phyloP scores from a whole-genome alignment of 2,113 vertebrate genomes.

The Marmota flaviventris region DNA sequence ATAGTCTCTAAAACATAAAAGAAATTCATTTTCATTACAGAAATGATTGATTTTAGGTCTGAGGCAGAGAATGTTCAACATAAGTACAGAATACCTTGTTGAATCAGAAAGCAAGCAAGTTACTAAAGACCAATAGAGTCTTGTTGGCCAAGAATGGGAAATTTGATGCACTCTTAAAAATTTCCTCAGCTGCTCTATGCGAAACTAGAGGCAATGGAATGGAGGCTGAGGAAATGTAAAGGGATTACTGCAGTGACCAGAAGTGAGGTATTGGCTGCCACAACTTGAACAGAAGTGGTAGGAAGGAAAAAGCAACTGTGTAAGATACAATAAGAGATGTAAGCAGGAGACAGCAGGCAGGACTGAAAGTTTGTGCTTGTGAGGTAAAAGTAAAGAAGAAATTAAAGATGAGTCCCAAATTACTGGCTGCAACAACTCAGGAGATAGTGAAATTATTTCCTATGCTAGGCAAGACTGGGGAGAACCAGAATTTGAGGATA shows the following conservation, averaged over 20 bases:
- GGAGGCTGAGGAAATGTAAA: not conserved
- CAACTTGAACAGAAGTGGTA: not conserved
- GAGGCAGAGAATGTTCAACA: not conserved
- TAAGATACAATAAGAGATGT: not conserved
- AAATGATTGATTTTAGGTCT: not conserved
- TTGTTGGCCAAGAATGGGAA: not conserved
- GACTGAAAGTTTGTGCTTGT: not conserved
- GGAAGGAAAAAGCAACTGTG: not conserved
- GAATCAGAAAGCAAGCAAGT: not conserved
- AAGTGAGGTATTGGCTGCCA: not conserved
- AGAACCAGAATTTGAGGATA: not conserved
- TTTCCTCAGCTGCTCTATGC: not conserved
- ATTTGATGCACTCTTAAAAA: not conserved
- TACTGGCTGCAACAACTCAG: not conserved
- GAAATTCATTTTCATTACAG: not conserved
- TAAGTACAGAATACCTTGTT: not conserved
- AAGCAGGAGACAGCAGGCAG: not conserved
- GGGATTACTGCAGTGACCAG: not conserved
- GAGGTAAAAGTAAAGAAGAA: not conserved
- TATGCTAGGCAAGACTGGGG: not conserved
- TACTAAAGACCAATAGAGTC: not conserved
- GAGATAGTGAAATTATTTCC: not conserved
- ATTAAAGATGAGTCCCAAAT: not conserved
- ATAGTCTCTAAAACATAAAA: not conserved
- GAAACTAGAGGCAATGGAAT: not conserved